Base-by-base conservation (phyloP, 1,140 invertebrate species). In the Psix sp. region DNA sequence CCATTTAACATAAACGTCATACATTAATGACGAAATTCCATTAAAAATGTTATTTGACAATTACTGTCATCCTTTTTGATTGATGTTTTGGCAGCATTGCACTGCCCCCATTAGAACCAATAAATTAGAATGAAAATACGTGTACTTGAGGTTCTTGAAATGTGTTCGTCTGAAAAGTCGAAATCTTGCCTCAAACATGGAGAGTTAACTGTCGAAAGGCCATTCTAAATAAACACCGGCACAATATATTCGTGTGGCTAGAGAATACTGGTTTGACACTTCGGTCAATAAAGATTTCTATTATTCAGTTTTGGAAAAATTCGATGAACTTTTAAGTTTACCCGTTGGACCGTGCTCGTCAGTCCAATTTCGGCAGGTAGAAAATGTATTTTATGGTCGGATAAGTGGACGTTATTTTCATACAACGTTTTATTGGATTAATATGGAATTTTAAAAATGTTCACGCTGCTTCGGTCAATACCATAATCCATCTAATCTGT, bases 401-500 rank as follows among this genome's bases (percentile, higher is more conserved):
- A 54, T 70, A 60, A 54, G 18, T 60, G 33, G 14, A 18, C 21
- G 56, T 70, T 70, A 70, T 70, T 70, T 59, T 68, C 46, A 60
- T 59, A 59, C 46, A 21, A 10, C 33, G 17, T 14, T 45, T 68
- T 59, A 68, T 68, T 59, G 65, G 54, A 52, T 68, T 68, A 52
- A 39, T 40, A 20, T 46, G 21, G 39, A 52, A 45, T 59, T 36
- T 59, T 5, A 39, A 51, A 70, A 60, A 70, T 40, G 54, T 35
- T 48, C 46, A 42, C 35, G 14, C 3, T 49, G 29, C 11, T 18
- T 42, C 29, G 52, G 52, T 43, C 52, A 57, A 59, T 52, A 36
- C 52, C 46, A 59, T 68, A 68, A 68, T 68, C 65, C 31, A 46
- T 59, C 54, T 68, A 51, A 68, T 68, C 65, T 59, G 65, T 45